Percentiles rank a stretch among this genome's conserved stretches.
phyloP scores from a whole-genome alignment of 37 sponge, comb jelly and placozoan genomes.

The Haliclona indistincta region DNA sequence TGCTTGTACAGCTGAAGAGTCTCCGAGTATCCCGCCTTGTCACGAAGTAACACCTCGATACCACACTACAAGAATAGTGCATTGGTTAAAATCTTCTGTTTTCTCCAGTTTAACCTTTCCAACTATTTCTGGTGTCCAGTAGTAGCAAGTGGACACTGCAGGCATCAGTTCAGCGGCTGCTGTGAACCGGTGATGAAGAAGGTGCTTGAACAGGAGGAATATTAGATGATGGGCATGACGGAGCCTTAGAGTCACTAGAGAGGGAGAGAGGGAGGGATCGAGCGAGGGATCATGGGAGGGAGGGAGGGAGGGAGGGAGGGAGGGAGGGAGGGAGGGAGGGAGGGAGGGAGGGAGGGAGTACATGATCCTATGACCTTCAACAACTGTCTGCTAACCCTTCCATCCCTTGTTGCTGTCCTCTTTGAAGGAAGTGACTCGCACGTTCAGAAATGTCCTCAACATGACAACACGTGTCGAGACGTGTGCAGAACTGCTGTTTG shows the following conservation, averaged over 20 bases:
- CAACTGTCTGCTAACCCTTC: too few relatives aligned
- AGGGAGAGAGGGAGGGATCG: neutral
- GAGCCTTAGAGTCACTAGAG: neutral
- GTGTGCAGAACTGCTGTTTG: too few relatives aligned
- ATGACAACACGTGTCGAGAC: too few relatives aligned
- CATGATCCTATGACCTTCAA: neutral
- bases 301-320: neutral
- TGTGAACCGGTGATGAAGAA: conserved; percentile 19
- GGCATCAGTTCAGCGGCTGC: conserved; percentile 40
- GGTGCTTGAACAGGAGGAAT: neutral
- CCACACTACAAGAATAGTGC: conserved; percentile 13
- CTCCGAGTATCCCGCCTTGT: neutral
- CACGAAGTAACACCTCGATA: conserved; percentile 20
- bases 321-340: conserved; percentile 5
- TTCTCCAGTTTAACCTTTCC: conserved; percentile 10
- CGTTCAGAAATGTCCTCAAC: too few relatives aligned
- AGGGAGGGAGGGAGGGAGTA: conserved; percentile 7
- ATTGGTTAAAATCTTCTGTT: too few relatives aligned
- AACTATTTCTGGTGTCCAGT: conserved; percentile 27
- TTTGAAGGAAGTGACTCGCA: neutral
- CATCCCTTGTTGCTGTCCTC: neutral
- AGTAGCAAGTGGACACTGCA: conserved; percentile 28
- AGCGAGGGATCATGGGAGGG: neutral
- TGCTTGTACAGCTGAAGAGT: conserved; percentile 24
- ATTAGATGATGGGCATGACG: neutral